phyloP scores from a whole-genome alignment of 2,888 invertebrate species.

The Phyllotreta striolata region DNA sequence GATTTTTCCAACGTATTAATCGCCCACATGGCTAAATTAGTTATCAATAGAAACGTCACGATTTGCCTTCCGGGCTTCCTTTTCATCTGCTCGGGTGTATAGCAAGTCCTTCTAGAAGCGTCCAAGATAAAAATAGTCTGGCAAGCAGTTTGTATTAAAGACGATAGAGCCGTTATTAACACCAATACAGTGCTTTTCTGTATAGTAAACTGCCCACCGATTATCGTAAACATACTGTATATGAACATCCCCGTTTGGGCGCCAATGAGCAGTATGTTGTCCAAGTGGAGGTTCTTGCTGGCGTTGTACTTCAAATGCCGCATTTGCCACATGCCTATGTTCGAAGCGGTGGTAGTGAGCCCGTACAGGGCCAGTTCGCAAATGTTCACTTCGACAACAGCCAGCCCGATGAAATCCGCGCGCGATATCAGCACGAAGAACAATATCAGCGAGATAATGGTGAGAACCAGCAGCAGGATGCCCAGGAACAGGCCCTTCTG shows the following conservation, averaged over 20 bases:
- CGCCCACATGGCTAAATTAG: slow-evolving; percentile 94
- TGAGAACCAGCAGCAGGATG: slow-evolving; percentile 70
- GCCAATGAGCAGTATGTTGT: slow-evolving; percentile 89
- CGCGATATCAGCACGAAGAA: slow-evolving; percentile 50
- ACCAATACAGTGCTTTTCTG: slow-evolving; percentile 83
- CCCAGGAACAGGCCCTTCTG: slow-evolving; percentile 89
- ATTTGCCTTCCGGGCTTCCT: slow-evolving; percentile 93
- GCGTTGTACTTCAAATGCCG: slow-evolving; percentile 82
- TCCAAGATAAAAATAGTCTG: slow-evolving; percentile 93
- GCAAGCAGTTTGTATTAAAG: slow-evolving; percentile 86
- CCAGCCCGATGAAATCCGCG: slow-evolving; percentile 41
- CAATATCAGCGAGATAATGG: slow-evolving; percentile 77
- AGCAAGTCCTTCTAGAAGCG: slow-evolving; percentile 84
- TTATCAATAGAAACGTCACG: slow-evolving; percentile 89
- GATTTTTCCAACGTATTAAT: slow-evolving; percentile 93
- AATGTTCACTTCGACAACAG: slow-evolving; percentile 66
- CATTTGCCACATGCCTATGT: slow-evolving; percentile 89
- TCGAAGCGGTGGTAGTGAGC: slow-evolving; percentile 84
- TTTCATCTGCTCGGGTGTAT: slow-evolving; percentile 81
- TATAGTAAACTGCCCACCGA: slow-evolving; percentile 89
- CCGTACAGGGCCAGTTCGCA: slow-evolving; percentile 88
- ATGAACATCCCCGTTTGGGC: slow-evolving; percentile 95
- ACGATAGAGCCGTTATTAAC: slow-evolving; percentile 83
- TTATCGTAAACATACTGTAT: slow-evolving; percentile 92
- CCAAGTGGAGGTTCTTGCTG: slow-evolving; percentile 67